phyloP scores from a whole-genome alignment of 2,797 vertebrate genomes.

The Microhierax caerulescens region DNA sequence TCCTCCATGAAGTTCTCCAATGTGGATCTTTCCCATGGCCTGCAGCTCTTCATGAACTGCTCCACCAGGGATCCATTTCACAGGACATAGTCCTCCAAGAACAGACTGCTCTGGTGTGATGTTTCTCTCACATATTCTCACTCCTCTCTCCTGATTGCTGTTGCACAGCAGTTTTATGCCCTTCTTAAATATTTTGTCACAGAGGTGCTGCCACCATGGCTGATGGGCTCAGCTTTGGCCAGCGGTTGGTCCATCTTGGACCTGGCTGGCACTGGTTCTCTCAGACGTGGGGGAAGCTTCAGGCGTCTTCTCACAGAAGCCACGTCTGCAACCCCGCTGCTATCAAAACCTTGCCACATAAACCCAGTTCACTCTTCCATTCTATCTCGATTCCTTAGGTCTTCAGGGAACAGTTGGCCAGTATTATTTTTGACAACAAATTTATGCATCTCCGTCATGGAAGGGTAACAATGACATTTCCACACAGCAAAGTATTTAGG shows the following conservation, averaged over 20 bases:
- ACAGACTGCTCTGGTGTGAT: neutral
- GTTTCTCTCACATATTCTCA: neutral
- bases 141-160: neutral
- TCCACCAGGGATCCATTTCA: neutral
- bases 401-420: neutral
- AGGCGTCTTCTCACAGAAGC: neutral
- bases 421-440: neutral
- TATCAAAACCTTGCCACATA: neutral
- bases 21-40: too few relatives aligned
- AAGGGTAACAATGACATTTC: neutral
- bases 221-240: neutral
- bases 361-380: neutral
- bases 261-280: neutral
- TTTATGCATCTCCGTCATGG: neutral
- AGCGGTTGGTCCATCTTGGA: neutral
- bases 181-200: neutral
- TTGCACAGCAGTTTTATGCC: neutral
- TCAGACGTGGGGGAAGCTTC: neutral
- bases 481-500: neutral
- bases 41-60: neutral
- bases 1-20: neutral
- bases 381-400: neutral
- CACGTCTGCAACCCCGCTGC: fast-evolving
- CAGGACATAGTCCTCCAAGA: neutral
- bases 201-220: neutral